Evolutionary conservation across 2,113 vertebrate species (phyloP).

Genomic region (Lipophrys pholis): DNA sequence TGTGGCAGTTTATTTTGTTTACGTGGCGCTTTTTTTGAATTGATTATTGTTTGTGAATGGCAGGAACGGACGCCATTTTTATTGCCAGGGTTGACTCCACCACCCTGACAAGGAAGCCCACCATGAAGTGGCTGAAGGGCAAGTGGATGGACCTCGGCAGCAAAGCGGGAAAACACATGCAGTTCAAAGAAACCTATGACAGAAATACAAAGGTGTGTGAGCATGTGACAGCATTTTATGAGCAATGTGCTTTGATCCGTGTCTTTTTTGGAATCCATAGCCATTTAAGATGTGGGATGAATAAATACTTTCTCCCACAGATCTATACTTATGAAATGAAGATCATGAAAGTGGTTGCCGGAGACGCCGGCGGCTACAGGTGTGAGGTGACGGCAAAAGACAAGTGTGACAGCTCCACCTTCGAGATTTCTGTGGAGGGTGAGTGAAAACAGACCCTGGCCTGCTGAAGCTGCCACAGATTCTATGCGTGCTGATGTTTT

Average conservation of each 20-base stretch:
- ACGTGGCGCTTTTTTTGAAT: neutral
- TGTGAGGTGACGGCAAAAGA: slow-evolving; percentile 90
- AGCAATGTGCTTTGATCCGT: neutral
- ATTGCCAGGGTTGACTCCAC: slow-evolving; percentile 84
- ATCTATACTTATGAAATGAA: slow-evolving; percentile 89
- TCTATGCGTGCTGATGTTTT: slow-evolving; percentile 43
- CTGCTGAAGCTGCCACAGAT: slow-evolving; percentile 3
- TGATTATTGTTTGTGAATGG: slow-evolving; percentile 30
- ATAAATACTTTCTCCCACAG: slow-evolving; percentile 63
- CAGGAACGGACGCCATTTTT: slow-evolving; percentile 81
- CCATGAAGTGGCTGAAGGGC: slow-evolving; percentile 92
- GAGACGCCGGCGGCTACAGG: slow-evolving; percentile 88
- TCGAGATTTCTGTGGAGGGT: slow-evolving; percentile 89
- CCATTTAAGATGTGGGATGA: neutral
- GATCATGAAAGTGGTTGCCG: slow-evolving; percentile 83
- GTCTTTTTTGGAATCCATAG: neutral
- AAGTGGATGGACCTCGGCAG: slow-evolving; percentile 92
- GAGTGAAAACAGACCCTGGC: slow-evolving; percentile 36
- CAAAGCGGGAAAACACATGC: slow-evolving; percentile 89
- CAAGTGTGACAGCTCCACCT: slow-evolving; percentile 88
- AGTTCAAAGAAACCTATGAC: slow-evolving; percentile 89
- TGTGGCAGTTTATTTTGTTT: neutral
- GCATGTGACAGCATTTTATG: neutral
- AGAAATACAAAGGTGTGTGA: slow-evolving; percentile 85
- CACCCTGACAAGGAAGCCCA: slow-evolving; percentile 82